Conservation (phyloP, 1,140 invertebrate genomes). For the Aphaenogaster ashmeadi region DNA sequence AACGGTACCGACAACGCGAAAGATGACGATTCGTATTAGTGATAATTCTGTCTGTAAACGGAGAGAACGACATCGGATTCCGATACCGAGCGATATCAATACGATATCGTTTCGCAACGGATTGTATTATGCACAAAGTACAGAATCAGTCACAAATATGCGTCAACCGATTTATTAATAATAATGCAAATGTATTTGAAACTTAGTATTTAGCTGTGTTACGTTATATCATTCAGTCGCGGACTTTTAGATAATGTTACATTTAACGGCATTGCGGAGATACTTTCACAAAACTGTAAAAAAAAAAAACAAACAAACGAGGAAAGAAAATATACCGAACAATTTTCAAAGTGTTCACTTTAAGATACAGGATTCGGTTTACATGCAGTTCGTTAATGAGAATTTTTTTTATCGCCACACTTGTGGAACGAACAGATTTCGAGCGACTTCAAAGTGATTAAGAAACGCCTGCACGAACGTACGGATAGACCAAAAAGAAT, state of each 20-base stretch:
- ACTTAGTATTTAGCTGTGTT: background rate
- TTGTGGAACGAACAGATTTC: constrained; percentile 32
- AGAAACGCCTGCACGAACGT: constrained; percentile 34
- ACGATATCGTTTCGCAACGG: background rate
- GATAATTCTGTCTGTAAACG: constrained; percentile 9
- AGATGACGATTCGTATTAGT: background rate
- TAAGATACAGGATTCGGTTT: constrained; percentile 9
- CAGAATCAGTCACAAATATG: background rate
- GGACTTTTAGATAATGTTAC: background rate
- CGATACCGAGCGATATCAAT: background rate
- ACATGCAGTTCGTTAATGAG: constrained; percentile 38
- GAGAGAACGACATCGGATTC: background rate
- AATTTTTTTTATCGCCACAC: constrained; percentile 29
- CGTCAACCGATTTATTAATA: background rate
- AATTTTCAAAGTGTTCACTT: background rate
- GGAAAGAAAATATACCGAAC: background rate
- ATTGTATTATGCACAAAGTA: background rate
- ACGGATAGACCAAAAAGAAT: constrained; percentile 32
- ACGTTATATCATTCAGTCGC: background rate
- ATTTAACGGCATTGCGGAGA: background rate
- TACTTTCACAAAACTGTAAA: background rate
- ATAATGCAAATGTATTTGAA: background rate
- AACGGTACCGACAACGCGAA: background rate
- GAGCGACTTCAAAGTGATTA: constrained; percentile 47
- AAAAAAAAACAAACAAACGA: background rate